Percentiles rank a stretch among this genome's conserved stretches.
Conservation (phyloP, 1,140 invertebrate species). For the Copidosoma floridanum region DNA sequence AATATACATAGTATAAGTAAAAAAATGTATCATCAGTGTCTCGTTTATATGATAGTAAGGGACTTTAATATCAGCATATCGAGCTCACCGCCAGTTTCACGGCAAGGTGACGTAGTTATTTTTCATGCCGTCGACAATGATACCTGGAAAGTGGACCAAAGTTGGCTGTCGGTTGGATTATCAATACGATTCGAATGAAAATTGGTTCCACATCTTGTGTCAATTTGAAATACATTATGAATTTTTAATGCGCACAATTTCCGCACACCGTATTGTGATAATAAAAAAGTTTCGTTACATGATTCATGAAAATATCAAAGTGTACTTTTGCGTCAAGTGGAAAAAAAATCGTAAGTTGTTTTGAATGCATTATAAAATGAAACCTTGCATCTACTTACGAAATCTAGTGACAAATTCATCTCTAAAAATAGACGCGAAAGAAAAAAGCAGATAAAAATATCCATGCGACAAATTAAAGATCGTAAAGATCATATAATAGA, state of each 20-base stretch:
- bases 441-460: too few species aligned
- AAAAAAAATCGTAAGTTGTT: too few species aligned
- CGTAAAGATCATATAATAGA: conserved; percentile 9
- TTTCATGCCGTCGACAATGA: conserved; percentile 3
- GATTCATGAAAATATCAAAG: too few species aligned
- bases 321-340: too few species aligned
- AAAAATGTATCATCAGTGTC: conserved; percentile 16
- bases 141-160: conserved; percentile 21
- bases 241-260: too few species aligned
- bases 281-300: too few species aligned
- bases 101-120: conserved; percentile 18
- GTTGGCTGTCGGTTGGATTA: conserved; percentile 19
- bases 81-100: conserved; percentile 6
- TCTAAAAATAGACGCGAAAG: too few species aligned
- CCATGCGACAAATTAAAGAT: too few species aligned
- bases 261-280: too few species aligned
- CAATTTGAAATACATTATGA: background rate
- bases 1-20: conserved; percentile 10
- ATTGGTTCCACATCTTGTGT: background rate
- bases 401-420: too few species aligned
- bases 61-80: conserved; percentile 29
- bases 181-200: conserved; percentile 19
- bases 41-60: conserved; percentile 21
- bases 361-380: too few species aligned
- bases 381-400: too few species aligned